Percentiles rank a stretch among this genome's conserved stretches.
These are phyloP conservation scores for Anser cygnoides DNA, from an alignment of 2,113 vertebrate species.

Conservation along the genomic window DNA sequence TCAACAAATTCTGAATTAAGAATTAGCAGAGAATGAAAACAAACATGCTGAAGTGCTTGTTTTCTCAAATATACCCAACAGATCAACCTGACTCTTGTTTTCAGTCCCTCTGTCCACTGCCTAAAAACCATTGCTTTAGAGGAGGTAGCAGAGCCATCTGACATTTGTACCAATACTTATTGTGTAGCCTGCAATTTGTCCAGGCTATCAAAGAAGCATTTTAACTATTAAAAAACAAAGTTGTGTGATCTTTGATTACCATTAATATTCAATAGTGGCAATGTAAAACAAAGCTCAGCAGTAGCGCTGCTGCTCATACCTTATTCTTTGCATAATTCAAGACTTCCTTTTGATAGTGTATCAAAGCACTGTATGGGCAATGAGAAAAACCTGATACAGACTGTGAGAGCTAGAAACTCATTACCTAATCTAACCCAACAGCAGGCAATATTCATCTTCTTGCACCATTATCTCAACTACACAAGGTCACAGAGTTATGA, in stretches of 20 bases:
- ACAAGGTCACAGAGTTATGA: not conserved
- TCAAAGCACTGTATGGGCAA: not conserved
- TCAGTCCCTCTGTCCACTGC: not conserved
- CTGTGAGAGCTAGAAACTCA: conserved; percentile 29
- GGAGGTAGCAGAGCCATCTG: not conserved
- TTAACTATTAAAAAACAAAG: not conserved
- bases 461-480: not conserved
- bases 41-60: not conserved
- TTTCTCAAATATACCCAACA: not conserved
- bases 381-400: not conserved
- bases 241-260: not conserved
- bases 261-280: not conserved
- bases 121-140: not conserved
- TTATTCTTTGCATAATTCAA: conserved; percentile 26
- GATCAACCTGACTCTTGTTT: not conserved
- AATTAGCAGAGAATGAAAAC: not conserved
- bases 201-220: not conserved
- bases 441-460: conserved; percentile 8
- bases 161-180: not conserved
- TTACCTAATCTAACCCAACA: conserved; percentile 19
- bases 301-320: not conserved
- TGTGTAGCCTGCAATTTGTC: not conserved
- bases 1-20: not conserved
- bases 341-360: not conserved
- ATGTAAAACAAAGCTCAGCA: not conserved